Evolutionary conservation across 2,113 vertebrate species (phyloP).

Genomic region (Vireo altiloquus): DNA sequence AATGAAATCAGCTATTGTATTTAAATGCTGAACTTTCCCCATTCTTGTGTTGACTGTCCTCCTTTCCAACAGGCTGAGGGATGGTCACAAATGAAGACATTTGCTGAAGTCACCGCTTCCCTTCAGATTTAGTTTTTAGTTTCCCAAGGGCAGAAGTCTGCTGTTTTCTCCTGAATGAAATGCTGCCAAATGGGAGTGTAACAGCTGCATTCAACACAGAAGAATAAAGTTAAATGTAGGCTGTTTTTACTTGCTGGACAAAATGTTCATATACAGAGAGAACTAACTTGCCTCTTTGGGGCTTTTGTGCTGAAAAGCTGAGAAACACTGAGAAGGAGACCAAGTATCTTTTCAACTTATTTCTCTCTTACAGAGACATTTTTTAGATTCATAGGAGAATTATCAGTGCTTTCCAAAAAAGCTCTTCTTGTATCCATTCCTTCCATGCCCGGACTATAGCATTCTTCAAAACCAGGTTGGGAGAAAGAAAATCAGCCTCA

Average conservation of each 20-base stretch:
- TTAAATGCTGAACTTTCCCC: conserved; percentile 45
- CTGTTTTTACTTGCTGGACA: conserved; percentile 4
- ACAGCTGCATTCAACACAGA: neutral
- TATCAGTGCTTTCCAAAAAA: neutral
- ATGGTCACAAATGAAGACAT: conserved; percentile 42
- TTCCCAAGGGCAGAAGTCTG: conserved; percentile 53
- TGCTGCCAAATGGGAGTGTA: conserved; percentile 27
- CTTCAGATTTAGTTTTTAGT: conserved; percentile 25
- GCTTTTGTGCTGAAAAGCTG: neutral
- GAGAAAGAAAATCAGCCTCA: conserved; percentile 4
- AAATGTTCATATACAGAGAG: neutral
- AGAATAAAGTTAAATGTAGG: conserved; percentile 12
- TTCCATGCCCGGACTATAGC: neutral
- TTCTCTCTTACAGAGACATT: neutral
- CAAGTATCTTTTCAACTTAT: neutral
- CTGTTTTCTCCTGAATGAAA: conserved; percentile 43
- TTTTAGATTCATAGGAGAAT: neutral
- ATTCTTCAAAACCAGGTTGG: conserved; percentile 42
- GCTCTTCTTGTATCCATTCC: neutral
- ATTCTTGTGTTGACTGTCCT: conserved; percentile 16
- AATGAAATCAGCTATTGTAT: conserved; percentile 48
- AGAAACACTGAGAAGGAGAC: neutral
- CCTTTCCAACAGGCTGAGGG: neutral
- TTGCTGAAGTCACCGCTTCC: neutral
- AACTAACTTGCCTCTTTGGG: neutral